Conservation (phyloP, 2,888 invertebrate species). For the Lithophane socia region DNA sequence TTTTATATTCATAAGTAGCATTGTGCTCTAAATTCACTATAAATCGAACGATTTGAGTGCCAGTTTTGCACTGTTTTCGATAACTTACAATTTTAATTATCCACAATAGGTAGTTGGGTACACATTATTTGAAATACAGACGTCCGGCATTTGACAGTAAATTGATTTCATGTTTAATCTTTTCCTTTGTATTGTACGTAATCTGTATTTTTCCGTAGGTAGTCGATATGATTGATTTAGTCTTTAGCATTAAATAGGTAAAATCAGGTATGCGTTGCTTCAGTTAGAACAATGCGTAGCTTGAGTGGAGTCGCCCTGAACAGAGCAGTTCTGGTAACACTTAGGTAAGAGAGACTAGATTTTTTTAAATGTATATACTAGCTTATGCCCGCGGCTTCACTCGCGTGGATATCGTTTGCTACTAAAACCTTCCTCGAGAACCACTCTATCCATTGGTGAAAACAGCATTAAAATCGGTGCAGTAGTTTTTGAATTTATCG, state of each 20-base stretch:
- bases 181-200: background rate
- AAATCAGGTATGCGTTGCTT: slow-evolving; percentile 64
- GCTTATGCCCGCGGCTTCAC: too few relatives aligned
- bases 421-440: too few relatives aligned
- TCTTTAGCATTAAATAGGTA: slow-evolving; percentile 1
- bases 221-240: background rate
- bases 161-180: background rate
- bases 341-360: slow-evolving; percentile 76
- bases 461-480: too few relatives aligned
- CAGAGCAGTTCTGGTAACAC: slow-evolving; percentile 78
- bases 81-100: background rate
- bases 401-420: too few relatives aligned
- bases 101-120: background rate
- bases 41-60: background rate
- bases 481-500: too few relatives aligned
- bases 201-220: background rate
- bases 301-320: slow-evolving; percentile 83
- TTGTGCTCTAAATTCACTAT: background rate
- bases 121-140: too few relatives aligned
- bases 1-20: background rate
- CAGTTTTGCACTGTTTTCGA: background rate
- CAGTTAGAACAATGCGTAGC: slow-evolving; percentile 87
- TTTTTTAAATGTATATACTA: background rate
- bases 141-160: background rate
- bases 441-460: too few relatives aligned